Evolutionary conservation across 2,888 invertebrate species (phyloP).

Genomic region (Lycaena phlaeas): DNA sequence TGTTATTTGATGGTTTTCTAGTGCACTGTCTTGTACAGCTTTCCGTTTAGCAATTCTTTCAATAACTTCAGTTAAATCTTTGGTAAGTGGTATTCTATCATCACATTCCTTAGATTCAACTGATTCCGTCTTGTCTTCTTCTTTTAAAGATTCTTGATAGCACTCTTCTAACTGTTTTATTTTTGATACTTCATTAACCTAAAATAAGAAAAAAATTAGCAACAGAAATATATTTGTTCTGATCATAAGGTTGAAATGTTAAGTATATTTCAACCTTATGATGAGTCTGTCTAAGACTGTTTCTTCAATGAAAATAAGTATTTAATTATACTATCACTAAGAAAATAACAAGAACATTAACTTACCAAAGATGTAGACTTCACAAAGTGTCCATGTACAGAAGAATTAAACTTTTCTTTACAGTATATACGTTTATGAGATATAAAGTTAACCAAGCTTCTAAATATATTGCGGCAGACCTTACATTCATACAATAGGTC

Average conservation of each 20-base stretch:
- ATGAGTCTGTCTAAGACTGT: no score
- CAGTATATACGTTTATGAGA: constrained; percentile 92
- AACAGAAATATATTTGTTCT: no score
- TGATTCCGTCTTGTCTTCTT: constrained; percentile 24
- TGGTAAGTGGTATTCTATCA: constrained; percentile 53
- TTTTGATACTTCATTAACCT: constrained; percentile 58
- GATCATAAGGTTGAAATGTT: no score
- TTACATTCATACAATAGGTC: constrained; percentile 92
- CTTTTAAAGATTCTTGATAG: constrained; percentile 50
- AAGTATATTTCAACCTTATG: no score
- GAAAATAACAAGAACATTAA: constrained; percentile 16
- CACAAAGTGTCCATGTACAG: constrained; percentile 54
- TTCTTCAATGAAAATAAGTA: no score
- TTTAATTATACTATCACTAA: no score
- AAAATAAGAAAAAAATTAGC: constrained; percentile 24
- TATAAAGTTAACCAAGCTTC: constrained; percentile 90
- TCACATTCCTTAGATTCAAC: constrained; percentile 29
- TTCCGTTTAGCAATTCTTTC: constrained; percentile 60
- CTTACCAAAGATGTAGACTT: constrained; percentile 59
- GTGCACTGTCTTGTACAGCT: constrained; percentile 25
- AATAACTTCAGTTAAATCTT: constrained; percentile 70
- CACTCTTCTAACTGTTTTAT: constrained; percentile 62
- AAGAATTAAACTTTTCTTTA: constrained; percentile 67
- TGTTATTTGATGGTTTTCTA: constrained; percentile 36
- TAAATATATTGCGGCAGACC: constrained; percentile 87